Evolutionary conservation across 2,113 vertebrate species (phyloP), one percentile per base, ranked within the genome.

Genomic region (Elanus axillaris): DNA sequence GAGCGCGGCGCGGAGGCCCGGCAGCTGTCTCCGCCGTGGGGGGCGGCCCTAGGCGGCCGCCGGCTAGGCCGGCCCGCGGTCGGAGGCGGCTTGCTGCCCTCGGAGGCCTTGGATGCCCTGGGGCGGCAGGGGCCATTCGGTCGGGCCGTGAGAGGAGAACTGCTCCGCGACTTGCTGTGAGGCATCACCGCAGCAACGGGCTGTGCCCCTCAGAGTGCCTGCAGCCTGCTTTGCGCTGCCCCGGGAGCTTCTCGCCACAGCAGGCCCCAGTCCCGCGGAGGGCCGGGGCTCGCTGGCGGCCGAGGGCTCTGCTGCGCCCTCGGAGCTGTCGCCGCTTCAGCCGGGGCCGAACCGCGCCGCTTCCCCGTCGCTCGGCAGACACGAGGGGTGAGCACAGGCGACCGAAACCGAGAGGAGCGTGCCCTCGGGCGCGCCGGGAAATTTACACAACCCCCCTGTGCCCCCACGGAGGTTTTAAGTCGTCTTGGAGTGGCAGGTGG

Each of bases 121-220:
- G 27, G 43, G 92, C 3, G 60, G 13, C 11, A 1, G 29, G 58
- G 31, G 40, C 58, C 36, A 0, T 1, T 8, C 48, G 0, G 50
- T 3, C 16, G 1, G 2, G 55, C 13, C 45, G 10, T 0, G 15
- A 5, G 13, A 7, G 59, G 20, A 17, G 45, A 21, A 4, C 5
- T 15, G 74, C 59, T 6, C 8, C 6, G 45, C 3, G 10, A 0
- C 1, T 8, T 53, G 4, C 23, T 10, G 7, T 1, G 43, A 6
- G 36, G 3, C 25, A 7, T 4, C 15, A 6, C 72, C 2, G 2
- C 29, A 17, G 60, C 36, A 3, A 4, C 1, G 18, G 17, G 8
- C 48, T 4, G 59, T 2, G 50, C 31, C 40, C n/a, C 23, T 21
- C 26, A 1, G 18, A 20, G 15, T 4, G 13, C 55, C 55, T 4